Base-by-base conservation (phyloP, 1,140 invertebrate species). In the Pogonus chalceus region DNA sequence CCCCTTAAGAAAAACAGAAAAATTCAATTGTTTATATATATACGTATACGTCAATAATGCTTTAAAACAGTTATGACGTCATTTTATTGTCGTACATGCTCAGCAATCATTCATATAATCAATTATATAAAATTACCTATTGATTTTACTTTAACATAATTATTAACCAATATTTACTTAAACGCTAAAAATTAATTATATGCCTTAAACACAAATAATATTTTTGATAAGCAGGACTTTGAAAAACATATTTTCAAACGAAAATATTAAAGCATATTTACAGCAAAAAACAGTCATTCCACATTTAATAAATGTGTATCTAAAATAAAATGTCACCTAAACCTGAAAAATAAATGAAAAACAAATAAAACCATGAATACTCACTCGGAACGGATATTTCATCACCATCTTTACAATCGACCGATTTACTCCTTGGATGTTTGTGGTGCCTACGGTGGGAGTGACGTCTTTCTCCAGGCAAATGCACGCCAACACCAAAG, bases 401-500 rank as follows among this genome's bases (percentile, higher is more conserved):
- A 22, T 71, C 70, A 37, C 83, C 81, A 26, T 74, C 69, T 10
- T 60, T 63, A 49, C 64, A 63, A 59, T 69, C 57, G 57, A 56
- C 56, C 62, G 69, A 57, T 59, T 72, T 75, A 69, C 72, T 71
- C 70, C 76, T 72, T 58, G 84, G 82, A 60, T 88, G 83, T 65
- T 86, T 85, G 65, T 87, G 86, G 70, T 88, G 87, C 60, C 87
- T 82, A 22, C 85, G 76, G 60, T 85, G 81, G 2, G 79, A 80
- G 62, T 88, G 87, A 53, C 85, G 77, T 58, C 85, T 78, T 62
- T 82, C 80, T 2, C 81, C 80, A 1, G 87, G 89, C 57, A 91
- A 78, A 73, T 91, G 89, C 10, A 92, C 87, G 2, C 90, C 89
- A 61, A 92, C 87, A 3, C 90, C 89, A 61, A 92, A 86, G 69